Evolutionary conservation across 2,888 invertebrate genomes (phyloP).

Genomic region (Bellardia bayeri): DNA sequence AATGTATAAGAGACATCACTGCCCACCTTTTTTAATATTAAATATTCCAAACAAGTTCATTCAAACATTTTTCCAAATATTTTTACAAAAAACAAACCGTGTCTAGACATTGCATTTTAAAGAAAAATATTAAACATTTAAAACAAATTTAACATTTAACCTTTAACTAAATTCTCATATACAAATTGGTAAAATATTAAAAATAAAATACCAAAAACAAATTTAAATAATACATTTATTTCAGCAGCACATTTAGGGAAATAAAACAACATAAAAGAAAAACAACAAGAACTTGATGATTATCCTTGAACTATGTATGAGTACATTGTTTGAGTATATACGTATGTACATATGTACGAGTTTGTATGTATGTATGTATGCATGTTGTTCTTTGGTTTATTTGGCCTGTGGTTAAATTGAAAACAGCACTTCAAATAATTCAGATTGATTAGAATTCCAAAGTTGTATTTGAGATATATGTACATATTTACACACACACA

Average conservation of each 20-base stretch:
- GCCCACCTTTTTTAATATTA: too few species aligned
- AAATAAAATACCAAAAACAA: neutral
- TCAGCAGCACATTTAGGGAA: neutral
- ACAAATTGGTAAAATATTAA: neutral
- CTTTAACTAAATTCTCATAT: neutral
- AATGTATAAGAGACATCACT: too few species aligned
- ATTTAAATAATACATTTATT: neutral
- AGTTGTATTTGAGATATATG: too few species aligned
- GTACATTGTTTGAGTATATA: too few species aligned
- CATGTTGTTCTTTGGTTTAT: neutral
- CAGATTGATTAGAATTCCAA: neutral
- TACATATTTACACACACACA: too few species aligned
- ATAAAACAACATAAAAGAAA: neutral
- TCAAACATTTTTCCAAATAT: too few species aligned
- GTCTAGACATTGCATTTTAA: neutral
- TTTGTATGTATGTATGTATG: neutral
- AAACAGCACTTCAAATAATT: neutral
- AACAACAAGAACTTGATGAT: neutral
- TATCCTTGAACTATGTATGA: neutral
- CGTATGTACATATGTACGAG: too few species aligned
- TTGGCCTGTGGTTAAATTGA: conserved; percentile 5
- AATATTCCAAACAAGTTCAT: too few species aligned
- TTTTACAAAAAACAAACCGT: too few species aligned
- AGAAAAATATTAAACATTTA: neutral
- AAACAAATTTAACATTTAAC: neutral